Base-by-base conservation (phyloP, 30 jellyfish, hydroid and myxozoan genomes). In the Mastigias papua region DNA sequence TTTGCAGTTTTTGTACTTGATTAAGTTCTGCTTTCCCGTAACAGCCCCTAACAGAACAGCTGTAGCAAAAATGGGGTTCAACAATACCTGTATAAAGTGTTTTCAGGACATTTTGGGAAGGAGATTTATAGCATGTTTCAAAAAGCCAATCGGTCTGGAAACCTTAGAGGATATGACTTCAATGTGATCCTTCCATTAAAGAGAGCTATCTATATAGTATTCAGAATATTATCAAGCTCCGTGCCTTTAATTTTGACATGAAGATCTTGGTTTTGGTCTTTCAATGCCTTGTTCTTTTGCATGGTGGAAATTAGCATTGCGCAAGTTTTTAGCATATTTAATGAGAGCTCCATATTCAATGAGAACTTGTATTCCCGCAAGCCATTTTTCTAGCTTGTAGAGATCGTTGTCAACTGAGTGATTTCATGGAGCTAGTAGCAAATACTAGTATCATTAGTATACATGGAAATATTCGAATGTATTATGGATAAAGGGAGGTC, bases 21-120 rank as follows among this genome's bases (percentile, higher is more conserved):
- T 35, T 62, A 20, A 81, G 65, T 68, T 81, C 73, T 4, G 61
- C 46, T 63, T 69, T 20, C 37, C 86, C 66, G 31, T 30, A 37
- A 33, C 86, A 68, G 86, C 92, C 86, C 92, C 84, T 66, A 26
- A 68, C 84, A 82, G 86, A 69, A 29, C 63, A 82, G 72, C 87
- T 66, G 37, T 67, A 70, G 49, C 86, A 78, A 69, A 82, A 82
- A 46, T 82, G 86, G 11, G 78, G 86, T 86, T 69, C 92, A 22
- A 82, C 86, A 3, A 82, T 82, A 46, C 86, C 86, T 34, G 87
- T 82, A 42, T 82, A 82, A 27, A 82, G 78, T 28, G 78, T 82
- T 28, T 69, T 22, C 85, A 82, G 34, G 26, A 50, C 8, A 64
- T 67, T 77, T 69, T 35, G 69, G 29, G 92, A 21, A 82, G 92